These are phyloP conservation scores for Urosaurus nigricauda DNA, from an alignment of 2,797 vertebrate species.

Conservation along the genomic window DNA sequence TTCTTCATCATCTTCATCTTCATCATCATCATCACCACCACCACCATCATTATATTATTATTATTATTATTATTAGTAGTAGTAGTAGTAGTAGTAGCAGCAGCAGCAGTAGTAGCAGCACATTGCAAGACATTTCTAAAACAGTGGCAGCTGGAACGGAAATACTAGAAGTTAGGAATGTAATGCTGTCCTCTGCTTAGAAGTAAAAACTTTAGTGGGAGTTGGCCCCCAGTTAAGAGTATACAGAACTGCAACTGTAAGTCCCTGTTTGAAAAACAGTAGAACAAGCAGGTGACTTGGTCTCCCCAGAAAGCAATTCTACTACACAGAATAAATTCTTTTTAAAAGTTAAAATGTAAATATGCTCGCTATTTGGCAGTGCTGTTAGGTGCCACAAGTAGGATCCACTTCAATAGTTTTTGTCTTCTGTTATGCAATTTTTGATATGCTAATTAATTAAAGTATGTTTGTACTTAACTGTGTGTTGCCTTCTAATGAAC, in stretches of 20 bases:
- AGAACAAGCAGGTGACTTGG: background rate
- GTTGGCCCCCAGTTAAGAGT: background rate
- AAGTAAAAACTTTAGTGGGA: background rate
- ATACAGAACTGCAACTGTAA: background rate
- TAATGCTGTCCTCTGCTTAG: background rate
- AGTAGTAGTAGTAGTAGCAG: background rate
- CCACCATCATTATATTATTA: too few relatives aligned
- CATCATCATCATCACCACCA: too few relatives aligned
- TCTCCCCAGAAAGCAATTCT: background rate
- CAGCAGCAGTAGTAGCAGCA: too few relatives aligned
- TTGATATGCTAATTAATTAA: background rate
- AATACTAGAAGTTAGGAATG: background rate
- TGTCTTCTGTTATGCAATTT: background rate
- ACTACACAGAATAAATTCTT: background rate
- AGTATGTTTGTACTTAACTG: background rate
- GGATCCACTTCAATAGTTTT: background rate
- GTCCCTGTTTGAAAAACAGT: background rate
- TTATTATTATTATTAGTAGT: too few relatives aligned
- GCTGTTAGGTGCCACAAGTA: background rate
- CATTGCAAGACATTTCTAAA: conserved; percentile 17
- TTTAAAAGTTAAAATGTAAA: background rate
- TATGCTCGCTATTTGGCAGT: background rate
- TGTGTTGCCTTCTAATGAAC: background rate
- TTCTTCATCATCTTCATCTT: background rate
- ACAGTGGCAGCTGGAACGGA: conserved; percentile 38